Base-by-base conservation (phyloP, 2,113 vertebrate genomes). In the Trochalopteron elliotii region DNA sequence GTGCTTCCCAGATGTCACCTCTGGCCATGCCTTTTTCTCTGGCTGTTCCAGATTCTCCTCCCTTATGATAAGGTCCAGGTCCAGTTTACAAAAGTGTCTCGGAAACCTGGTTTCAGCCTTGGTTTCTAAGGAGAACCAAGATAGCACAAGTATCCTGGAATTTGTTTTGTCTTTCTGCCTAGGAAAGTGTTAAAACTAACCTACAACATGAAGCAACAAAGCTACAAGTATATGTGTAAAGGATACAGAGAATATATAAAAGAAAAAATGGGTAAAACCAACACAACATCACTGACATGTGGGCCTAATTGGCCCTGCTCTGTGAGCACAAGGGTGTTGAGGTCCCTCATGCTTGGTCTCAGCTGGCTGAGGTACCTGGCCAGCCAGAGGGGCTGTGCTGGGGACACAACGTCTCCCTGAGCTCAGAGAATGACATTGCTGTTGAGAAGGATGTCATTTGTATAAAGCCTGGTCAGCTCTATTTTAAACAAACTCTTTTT, bases 321-420 rank as follows among this genome's bases (percentile, higher is more conserved):
- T 61, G 61, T 22, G 37, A 60, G 45, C 40, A 50, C 35, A 40
- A 18, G 40, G 40, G 27, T 20, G 23, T 22, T 2, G 3, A 57
- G 39, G 49, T 64, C 44, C 55, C 28, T 45, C 31, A 9, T 13
- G 33, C 42, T 77, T 0, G 0, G 3, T 31, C 37, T 56, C 47
- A 20, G 16, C 3, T 22, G 49, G 31, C 57, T 57, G 47, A 52
- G 76, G 20, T 17, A 10, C 20, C 7, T 2, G 11, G 28, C 22
- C 52, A 80, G 84, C 53, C 71, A 72, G 69, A 64, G 59, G n/a
- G 40, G 71, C 50, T 0, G 0, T n/a, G 31, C n/a, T 65, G 35
- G n/a, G 63, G 55, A 47, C 19, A 5, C 0, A 0, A 10, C 0
- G 0, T 18, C 44, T 57, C 42, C 11, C 1, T 4, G n/a, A 61